Evolutionary conservation across 2,888 invertebrate species (phyloP), one percentile per base, ranked within the genome.

Genomic region (Sicus ferrugineus): DNA sequence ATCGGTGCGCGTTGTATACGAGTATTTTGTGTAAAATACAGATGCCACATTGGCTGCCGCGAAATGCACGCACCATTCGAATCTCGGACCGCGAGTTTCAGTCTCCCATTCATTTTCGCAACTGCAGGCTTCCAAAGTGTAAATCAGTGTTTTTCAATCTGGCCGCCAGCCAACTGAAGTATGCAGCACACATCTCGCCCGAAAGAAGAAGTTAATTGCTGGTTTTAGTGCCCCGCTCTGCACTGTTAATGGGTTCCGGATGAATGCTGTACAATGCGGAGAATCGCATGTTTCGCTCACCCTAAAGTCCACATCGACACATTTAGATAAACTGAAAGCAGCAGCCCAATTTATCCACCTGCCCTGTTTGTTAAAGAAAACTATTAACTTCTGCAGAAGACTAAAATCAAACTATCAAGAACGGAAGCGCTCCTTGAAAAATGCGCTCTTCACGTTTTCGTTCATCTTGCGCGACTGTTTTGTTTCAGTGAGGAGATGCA

Each of bases 1-100:
- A 72, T 73, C 72, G 73, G 71, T 72, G 67, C 68, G 70, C 73
- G 67, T 70, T 56, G 68, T 68, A 58, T 58, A 31, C 58, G n/a
- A n/a, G n/a, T n/a, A n/a, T n/a, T n/a, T n/a, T n/a, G n/a, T n/a
- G n/a, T n/a, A 48, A 62, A 48, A 48, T 62, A 48, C 28, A 28
- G 46, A 28, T 5, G 5, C 58, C 0, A 34, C 3, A 58, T 58
- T 58, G 58, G 34, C n/a, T 34, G 58, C 19, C n/a, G n/a, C 31
- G n/a, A 16, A 42, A 42, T 42, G 14, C 16, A 42, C 42, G 14
- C 16, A 42, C n/a, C 42, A 14, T n/a, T 42, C n/a, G 42, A 42
- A 42, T 16, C 16, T 3, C 1, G n/a, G 42, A 14, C n/a, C n/a
- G 16, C 4, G 14, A 42, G 7, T 42, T 42, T 14, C 16, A 42